phyloP scores from a whole-genome alignment of 30 jellyfish, hydroid and myxozoan genomes.

The Aurelia coerulea region DNA sequence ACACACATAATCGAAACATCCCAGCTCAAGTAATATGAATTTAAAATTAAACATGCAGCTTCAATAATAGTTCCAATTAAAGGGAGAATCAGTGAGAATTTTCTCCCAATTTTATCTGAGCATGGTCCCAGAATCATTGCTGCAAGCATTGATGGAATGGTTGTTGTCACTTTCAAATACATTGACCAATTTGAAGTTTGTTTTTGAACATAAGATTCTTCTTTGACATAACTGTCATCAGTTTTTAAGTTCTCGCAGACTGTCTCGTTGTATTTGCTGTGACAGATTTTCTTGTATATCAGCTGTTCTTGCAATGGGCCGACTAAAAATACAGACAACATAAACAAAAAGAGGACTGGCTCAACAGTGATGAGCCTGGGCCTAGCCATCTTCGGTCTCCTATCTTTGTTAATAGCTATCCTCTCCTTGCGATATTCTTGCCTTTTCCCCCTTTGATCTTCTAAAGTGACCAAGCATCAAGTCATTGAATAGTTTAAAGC shows the following conservation, averaged over 20 bases:
- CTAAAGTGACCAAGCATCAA: not conserved
- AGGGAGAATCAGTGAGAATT: conserved; percentile 73
- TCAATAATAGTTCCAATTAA: conserved; percentile 69
- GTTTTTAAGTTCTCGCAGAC: conserved; percentile 60
- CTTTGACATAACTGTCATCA: conserved; percentile 14
- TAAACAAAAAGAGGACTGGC: conserved; percentile 84
- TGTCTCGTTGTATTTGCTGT: conserved; percentile 58
- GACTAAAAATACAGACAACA: conserved; percentile 60
- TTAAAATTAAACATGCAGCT: conserved; percentile 46
- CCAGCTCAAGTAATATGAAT: conserved; percentile 57
- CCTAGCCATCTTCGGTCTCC: conserved; percentile 44
- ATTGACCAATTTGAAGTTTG: conserved; percentile 85
- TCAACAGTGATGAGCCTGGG: conserved; percentile 72
- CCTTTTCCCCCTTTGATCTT: not conserved
- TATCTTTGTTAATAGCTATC: not conserved
- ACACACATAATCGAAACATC: conserved; percentile 56
- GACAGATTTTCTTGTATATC: conserved; percentile 77
- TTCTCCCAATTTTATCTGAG: conserved; percentile 96
- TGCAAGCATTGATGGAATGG: conserved; percentile 81
- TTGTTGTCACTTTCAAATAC: conserved; percentile 66
- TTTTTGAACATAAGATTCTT: conserved; percentile 66
- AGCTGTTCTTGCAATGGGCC: conserved; percentile 79
- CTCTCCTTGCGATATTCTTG: not conserved
- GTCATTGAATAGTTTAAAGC: too few species aligned
- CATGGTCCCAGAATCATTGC: conserved; percentile 77